Base-by-base conservation (phyloP, 2,113 vertebrate species). In the Charadrius vociferus region DNA sequence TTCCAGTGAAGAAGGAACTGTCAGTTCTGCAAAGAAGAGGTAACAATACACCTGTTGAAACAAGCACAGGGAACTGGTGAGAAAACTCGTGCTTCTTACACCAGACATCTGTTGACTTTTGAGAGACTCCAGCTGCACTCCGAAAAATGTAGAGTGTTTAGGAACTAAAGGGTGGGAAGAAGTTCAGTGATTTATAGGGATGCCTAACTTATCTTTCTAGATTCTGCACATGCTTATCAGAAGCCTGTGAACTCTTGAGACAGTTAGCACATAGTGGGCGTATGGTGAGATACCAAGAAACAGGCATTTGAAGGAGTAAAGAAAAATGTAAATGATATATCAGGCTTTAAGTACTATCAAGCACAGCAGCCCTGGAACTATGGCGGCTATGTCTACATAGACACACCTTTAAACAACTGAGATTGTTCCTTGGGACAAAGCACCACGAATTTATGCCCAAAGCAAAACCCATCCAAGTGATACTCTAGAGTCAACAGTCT, bases 161-260 rank as follows among this genome's bases (percentile, higher is more conserved):
- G 95, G 88, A 97, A 81, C 92, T 84, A 81, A 91, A 93, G 95
- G 88, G 93, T 96, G 93, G 95, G 82, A 96, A 97, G 96, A 95
- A 97, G 92, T 95, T 93, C 83, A 95, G 97, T 96, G 96, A 97
- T 95, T 97, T 97, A 97, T 95, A 95, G 88, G 97, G 92, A 97
- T 97, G 97, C 95, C 96, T 95, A 92, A 86, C 94, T 97, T 97
- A 97, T 97, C 97, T 97, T 97, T 93, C 94, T 96, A 97, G 95
- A 96, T 97, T 97, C 97, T 97, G 92, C 90, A 97, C 94, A 95
- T 59, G 96, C 95, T 96, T 97, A 97, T 96, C 96, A 88, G 92
- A 97, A 97, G 96, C 86, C 95, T 95, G 90, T 97, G 92, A 97
- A 97, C 95, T 88, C 95, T 95, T 97, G 97, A 97, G 96, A 97